Base-by-base conservation (phyloP, 2,797 vertebrate genomes). In the Nannoperca obscura region DNA sequence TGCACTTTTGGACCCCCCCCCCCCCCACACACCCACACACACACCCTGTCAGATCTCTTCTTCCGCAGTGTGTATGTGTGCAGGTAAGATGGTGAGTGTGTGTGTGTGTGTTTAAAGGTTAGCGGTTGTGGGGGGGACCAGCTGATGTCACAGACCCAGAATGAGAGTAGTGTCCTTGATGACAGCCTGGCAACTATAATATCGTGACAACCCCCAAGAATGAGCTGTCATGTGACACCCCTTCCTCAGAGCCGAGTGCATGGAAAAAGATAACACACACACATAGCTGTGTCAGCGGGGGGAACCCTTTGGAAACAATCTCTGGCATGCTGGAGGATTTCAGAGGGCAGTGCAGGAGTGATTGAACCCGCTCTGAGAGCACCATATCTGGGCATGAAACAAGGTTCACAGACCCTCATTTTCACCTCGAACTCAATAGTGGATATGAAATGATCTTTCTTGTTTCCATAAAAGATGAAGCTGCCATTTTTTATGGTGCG, bases 281-380 rank as follows among this genome's bases (percentile, higher is more conserved):
- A 59, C 61, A 77, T 14, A 76, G 80, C 80, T 80, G 76, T 83
- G 84, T 87, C 81, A 88, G 80, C 61, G 77, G 90, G 90, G 92
- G 92, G 78, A 91, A 80, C 87, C 92, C 89, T 89, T 88, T 70
- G 88, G 89, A 93, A 91, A 90, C 81, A 87, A 89, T 88, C 83
- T 89, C 60, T 76, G 88, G 81, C 55, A 46, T 80, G 74, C 66
- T 60, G 54, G 60, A 76, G 70, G 76, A 71, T 84, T 76, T 69
- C 53, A 75, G 69, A 71, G 65, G 64, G 75, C 71, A 49, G 77
- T 5, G 49, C 54, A 46, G 69, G 47, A 64, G 55, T 15, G 63
- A 57, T 44, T 68, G 22, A 64, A 70, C 44, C 60, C 65, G 17
- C 60, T 71, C 59, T 44, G 46, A 74, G 50, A 85, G 69, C 59